A percentile compares a stretch with the other conserved stretches of the same genome.
These are phyloP conservation scores for Pocillopora grandis DNA, from an alignment of 92 coral and sea anemone genomes.

Conservation along the genomic window DNA sequence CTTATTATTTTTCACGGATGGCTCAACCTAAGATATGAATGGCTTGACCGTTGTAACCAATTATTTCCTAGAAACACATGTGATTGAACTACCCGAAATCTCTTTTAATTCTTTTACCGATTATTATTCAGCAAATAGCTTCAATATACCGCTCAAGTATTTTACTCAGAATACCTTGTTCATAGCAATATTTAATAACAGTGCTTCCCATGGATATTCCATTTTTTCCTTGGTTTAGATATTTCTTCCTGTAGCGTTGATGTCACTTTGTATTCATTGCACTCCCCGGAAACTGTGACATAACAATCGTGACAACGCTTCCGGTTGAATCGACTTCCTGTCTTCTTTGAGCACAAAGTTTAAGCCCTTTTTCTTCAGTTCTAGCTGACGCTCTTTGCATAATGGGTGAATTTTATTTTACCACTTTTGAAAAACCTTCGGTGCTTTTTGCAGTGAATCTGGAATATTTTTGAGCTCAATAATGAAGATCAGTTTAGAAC, in stretches of 20 bases:
- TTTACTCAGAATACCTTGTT: neutral
- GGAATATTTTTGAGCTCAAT: neutral
- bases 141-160: no score
- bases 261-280: neutral
- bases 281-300: neutral
- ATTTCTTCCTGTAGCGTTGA: neutral
- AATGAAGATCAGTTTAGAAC: neutral
- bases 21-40: neutral
- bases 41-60: neutral
- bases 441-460: neutral
- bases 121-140: no score
- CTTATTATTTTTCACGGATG: no score
- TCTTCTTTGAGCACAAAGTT: neutral
- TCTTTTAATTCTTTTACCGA: no score
- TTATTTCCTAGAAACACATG: neutral
- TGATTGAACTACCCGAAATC: no score
- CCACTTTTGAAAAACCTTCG: neutral
- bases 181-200: neutral
- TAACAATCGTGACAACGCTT: neutral
- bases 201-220: neutral
- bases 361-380: neutral
- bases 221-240: neutral
- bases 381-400: neutral
- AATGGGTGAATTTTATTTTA: neutral
- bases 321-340: conserved; percentile 36